Conservation (phyloP, 2,113 vertebrate genomes). For the Emydocephalus ijimae region DNA sequence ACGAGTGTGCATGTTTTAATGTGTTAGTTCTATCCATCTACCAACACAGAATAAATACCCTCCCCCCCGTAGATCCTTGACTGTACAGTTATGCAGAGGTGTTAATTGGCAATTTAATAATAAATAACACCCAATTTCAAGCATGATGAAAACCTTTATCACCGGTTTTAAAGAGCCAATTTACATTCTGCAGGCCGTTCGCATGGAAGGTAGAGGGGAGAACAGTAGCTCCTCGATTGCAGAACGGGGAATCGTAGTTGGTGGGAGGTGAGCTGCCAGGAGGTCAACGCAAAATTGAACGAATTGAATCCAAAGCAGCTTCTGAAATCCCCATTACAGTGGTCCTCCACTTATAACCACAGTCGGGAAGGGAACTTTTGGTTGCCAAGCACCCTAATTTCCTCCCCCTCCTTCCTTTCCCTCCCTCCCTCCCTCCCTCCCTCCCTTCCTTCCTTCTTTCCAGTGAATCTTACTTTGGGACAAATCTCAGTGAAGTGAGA, state of each 20-base stretch:
- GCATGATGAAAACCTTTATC: background rate
- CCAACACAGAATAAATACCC: background rate
- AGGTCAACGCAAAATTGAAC: background rate
- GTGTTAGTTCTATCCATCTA: background rate
- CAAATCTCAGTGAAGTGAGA: constrained; percentile 65
- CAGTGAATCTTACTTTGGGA: constrained; percentile 50
- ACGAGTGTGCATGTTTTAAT: background rate
- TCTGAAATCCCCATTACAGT: background rate
- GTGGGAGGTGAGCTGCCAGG: background rate
- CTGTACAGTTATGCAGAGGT: background rate
- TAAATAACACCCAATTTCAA: background rate
- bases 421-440: background rate
- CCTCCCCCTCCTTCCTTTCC: too few relatives aligned
- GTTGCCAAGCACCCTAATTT: background rate
- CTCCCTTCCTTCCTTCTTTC: constrained; percentile 43
- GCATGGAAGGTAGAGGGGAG: background rate
- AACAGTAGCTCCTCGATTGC: background rate
- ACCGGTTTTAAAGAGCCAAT: background rate
- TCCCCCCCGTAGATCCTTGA: background rate
- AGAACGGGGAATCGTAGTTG: background rate
- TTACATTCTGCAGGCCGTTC: background rate
- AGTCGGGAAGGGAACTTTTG: background rate
- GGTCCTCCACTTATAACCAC: background rate
- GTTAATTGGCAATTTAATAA: background rate
- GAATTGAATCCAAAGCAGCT: background rate